Conservation (phyloP, 2,113 vertebrate genomes). For the Hucho hucho region DNA sequence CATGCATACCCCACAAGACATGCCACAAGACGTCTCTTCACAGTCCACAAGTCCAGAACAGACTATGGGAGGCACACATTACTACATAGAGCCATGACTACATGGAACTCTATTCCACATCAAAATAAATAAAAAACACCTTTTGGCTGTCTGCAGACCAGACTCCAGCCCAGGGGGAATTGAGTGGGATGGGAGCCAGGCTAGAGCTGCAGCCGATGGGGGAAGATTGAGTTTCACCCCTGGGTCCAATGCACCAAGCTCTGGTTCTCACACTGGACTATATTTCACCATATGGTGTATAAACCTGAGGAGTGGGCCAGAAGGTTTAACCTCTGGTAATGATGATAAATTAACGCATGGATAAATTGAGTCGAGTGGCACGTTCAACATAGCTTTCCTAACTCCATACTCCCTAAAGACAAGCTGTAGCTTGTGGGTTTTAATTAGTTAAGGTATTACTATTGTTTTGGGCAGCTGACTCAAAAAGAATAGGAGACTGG, state of each 20-base stretch:
- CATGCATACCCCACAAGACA: too few relatives aligned
- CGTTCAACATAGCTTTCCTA: constrained; percentile 12
- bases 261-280: constrained; percentile 54
- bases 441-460: constrained; percentile 40
- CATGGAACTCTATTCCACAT: too few relatives aligned
- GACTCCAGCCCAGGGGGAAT: constrained; percentile 46
- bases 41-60: too few relatives aligned
- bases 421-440: constrained; percentile 30
- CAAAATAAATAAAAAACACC: too few relatives aligned
- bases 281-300: constrained; percentile 59
- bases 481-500: neutral
- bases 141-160: constrained; percentile 38
- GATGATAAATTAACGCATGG: constrained; percentile 71
- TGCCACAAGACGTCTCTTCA: too few relatives aligned
- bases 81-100: too few relatives aligned
- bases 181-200: constrained; percentile 56
- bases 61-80: too few relatives aligned
- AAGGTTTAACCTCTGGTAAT: constrained; percentile 57
- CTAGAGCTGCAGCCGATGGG: constrained; percentile 30
- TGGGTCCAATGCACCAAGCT: constrained; percentile 49
- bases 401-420: constrained; percentile 42
- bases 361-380: constrained; percentile 53
- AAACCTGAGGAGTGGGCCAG: constrained; percentile 50
- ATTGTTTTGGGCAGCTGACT: constrained; percentile 37
- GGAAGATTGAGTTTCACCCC: constrained; percentile 65